Base-by-base conservation (phyloP, 92 coral and sea anemone genomes). In the Epizoanthus stellaris region DNA sequence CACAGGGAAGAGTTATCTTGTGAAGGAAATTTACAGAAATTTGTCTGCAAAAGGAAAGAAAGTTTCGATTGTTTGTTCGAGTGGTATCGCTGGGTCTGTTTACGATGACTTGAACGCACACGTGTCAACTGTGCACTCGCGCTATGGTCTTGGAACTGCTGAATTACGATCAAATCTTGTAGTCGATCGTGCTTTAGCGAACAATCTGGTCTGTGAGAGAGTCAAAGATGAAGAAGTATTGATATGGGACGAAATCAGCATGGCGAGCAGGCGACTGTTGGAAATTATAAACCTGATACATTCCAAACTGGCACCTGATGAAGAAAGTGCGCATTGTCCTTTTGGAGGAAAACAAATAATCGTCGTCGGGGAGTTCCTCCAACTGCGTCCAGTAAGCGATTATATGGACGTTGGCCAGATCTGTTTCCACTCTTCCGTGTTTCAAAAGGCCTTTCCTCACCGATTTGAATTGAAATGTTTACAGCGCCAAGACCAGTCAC, bases 241-340 rank as follows among this genome's bases (percentile, higher is more conserved):
- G 5, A 86, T 86, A n/a, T 86, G 89, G 89, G 89, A 86, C 54
- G 85, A 86, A 38, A 49, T 61, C 0, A 76, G 84, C 45, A 86
- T 86, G 85, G 59, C 89, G 0, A 86, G 89, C 45, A 61, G 59
- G 63, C 30, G 80, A 10, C 14, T 58, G 14, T 4, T 53, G 6
- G 57, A 63, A 30, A 63, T 63, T 7, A 47, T 45, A 36, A 45
- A n/a, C n/a, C n/a, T n/a, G n/a, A n/a, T n/a, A n/a, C n/a, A n/a
- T n/a, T n/a, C n/a, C n/a, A n/a, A n/a, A n/a, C n/a, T n/a, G n/a
- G n/a, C n/a, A n/a, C n/a, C n/a, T n/a, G n/a, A n/a, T n/a, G n/a
- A n/a, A n/a, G n/a, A n/a, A n/a, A n/a, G n/a, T n/a, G n/a, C n/a
- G n/a, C n/a, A n/a, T n/a, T n/a, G n/a, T n/a, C n/a, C n/a, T n/a